Conservation (phyloP, 1,140 invertebrate genomes). For the Megalopta genalis region DNA sequence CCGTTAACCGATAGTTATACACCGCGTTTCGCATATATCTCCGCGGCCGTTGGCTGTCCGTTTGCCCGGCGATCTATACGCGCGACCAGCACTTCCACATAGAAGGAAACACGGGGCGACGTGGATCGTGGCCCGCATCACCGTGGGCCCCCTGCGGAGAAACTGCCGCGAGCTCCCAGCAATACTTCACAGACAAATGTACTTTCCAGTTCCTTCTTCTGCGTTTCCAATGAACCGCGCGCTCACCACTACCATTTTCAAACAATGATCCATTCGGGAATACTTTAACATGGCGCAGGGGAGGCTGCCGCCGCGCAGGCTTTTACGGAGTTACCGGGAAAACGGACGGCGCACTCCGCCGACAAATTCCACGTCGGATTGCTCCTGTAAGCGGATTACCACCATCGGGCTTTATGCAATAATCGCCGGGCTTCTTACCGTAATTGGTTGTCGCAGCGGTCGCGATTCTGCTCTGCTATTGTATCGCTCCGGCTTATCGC, state of each 20-base stretch:
- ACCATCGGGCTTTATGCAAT: no score
- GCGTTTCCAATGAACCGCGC: constrained; percentile 15
- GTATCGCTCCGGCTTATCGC: no score
- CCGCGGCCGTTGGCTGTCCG: constrained; percentile 3
- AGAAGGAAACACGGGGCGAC: constrained; percentile 8
- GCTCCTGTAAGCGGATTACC: no score
- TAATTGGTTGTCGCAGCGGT: no score
- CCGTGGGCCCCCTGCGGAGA: constrained; percentile 12
- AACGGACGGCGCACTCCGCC: background rate
- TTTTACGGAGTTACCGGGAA: constrained; percentile 1
- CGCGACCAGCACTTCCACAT: constrained; percentile 5
- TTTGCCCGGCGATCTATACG: constrained; percentile 18
- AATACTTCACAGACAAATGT: constrained; percentile 51
- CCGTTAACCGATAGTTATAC: constrained; percentile 49
- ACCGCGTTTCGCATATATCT: constrained; percentile 44
- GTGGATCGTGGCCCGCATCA: constrained; percentile 15
- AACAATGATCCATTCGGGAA: constrained; percentile 46
- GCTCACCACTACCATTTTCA: constrained; percentile 3
- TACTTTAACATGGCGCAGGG: background rate
- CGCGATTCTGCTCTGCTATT: no score
- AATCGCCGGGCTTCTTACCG: no score
- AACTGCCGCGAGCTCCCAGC: constrained; percentile 14
- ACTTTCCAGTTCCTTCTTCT: constrained; percentile 34
- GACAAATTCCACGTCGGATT: background rate
- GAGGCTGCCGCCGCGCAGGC: background rate